Conservation (phyloP, 2,888 invertebrate genomes). For the Cerastis rubricosa region DNA sequence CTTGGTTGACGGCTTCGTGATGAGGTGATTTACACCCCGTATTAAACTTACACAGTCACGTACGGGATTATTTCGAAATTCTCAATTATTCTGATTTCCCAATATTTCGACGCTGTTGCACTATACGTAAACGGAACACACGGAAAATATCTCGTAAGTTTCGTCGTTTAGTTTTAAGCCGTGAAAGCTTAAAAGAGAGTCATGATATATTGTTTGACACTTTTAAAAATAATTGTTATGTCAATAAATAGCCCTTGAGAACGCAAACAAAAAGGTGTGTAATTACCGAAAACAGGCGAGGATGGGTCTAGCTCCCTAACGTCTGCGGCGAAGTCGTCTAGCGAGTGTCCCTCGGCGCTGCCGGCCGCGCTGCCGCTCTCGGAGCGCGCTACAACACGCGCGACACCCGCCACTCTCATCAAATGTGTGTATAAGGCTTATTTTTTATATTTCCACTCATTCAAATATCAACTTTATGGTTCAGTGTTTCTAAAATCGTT, state of each 20-base stretch:
- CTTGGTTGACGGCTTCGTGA: no score
- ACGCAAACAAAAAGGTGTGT: slow-evolving; percentile 74
- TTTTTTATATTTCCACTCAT: background rate
- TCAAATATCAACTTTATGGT: background rate
- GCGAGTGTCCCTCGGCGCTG: slow-evolving; percentile 81
- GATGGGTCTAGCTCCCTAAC: slow-evolving; percentile 88
- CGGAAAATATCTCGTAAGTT: no score
- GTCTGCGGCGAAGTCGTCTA: slow-evolving; percentile 88
- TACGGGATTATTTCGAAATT: no score
- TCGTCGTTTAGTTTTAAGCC: no score
- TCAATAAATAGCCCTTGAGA: slow-evolving; percentile 66
- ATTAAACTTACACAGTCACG: no score
- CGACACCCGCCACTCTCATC: slow-evolving; percentile 1
- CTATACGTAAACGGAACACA: no score
- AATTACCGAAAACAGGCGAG: slow-evolving; percentile 89
- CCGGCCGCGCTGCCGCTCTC: slow-evolving; percentile 85
- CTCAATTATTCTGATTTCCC: no score
- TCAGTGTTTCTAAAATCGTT: background rate
- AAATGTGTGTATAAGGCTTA: slow-evolving; percentile 1
- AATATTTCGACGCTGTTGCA: no score
- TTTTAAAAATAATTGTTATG: background rate
- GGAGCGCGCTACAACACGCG: slow-evolving; percentile 85
- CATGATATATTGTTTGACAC: background rate
- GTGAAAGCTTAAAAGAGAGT: no score
- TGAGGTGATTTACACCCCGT: no score